A percentile compares a stretch with the other conserved stretches of the same genome.
phyloP scores from a whole-genome alignment of 92 coral and sea anemone species.

The Parazoanthus darwini region DNA sequence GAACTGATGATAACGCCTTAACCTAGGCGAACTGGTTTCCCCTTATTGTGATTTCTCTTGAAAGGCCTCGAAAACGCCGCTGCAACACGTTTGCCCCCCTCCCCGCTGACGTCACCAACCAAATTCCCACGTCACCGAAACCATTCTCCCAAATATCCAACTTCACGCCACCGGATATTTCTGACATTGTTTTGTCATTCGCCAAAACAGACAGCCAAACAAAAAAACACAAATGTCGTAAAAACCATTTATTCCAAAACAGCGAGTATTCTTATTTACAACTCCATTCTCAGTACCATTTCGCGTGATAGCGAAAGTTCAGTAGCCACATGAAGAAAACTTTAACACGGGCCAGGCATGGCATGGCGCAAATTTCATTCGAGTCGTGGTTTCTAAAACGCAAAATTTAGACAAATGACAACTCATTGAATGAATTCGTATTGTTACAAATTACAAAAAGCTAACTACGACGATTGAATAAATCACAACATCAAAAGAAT shows the following conservation, averaged over 20 bases:
- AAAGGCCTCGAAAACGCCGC: too few species aligned
- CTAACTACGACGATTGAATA: too few species aligned
- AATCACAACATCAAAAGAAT: background rate
- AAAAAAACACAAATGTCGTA: background rate
- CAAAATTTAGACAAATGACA: background rate
- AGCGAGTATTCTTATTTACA: background rate
- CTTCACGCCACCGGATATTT: background rate
- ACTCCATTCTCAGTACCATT: background rate
- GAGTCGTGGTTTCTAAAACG: background rate
- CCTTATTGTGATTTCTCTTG: too few species aligned
- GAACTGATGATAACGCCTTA: too few species aligned
- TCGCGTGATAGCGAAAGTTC: too few species aligned
- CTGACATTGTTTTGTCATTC: too few species aligned
- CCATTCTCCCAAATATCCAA: too few species aligned
- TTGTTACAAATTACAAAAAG: background rate
- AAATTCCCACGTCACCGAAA: too few species aligned
- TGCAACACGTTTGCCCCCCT: too few species aligned
- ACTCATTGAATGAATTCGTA: background rate
- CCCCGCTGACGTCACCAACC: too few species aligned
- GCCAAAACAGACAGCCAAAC: background rate
- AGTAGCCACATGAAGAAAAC: background rate
- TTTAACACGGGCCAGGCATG: background rate
- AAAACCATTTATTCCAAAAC: background rate
- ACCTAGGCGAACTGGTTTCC: too few species aligned
- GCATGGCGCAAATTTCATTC: background rate